Base-by-base conservation (phyloP, 2,113 vertebrate species). In the Engystomops pustulosus region DNA sequence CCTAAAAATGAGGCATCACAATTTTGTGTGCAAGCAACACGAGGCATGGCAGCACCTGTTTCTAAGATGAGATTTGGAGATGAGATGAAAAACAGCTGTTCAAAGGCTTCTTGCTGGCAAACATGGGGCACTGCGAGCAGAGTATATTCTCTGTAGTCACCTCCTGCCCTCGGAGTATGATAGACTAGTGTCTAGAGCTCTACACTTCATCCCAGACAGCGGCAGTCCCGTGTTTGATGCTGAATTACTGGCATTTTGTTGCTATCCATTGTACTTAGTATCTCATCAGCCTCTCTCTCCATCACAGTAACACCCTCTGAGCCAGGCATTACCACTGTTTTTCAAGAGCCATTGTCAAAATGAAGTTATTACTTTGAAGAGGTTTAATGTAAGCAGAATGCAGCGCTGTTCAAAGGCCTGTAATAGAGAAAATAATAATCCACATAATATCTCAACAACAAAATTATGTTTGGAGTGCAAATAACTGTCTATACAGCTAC, bases 331-430 rank as follows among this genome's bases (percentile, higher is more conserved):
- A 79, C 30, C 45, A 77, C 74, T 18, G 62, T 49, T 78, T 41
- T 62, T 85, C 83, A 70, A 85, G 83, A 85, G 83, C 34, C 74
- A 79, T 85, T 78, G 83, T 69, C 47, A 79, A 75, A 85, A 84
- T 84, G 82, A 85, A 85, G 74, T 85, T 79, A 85, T 85, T 85
- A 85, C 49, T 69, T 38, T 85, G 83, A 79, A 85, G 83, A 85
- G 74, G 74, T 85, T 85, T 85, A 79, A 85, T 85, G 83, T 85
- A 85, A 85, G 74, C 75, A 85, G 76, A 85, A 78, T 58, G 74
- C 83, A 60, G 44, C 18, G 60, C 45, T 79, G 47, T 79, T 85
- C 74, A 70, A 78, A 85, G 83, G 47, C 60, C 49, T 44, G 75
- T 68, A 77, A 68, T 77, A 53, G 58, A 51, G 60, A 79, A 55